Base-by-base conservation (phyloP, 2,888 invertebrate species). In the Noctua comes region DNA sequence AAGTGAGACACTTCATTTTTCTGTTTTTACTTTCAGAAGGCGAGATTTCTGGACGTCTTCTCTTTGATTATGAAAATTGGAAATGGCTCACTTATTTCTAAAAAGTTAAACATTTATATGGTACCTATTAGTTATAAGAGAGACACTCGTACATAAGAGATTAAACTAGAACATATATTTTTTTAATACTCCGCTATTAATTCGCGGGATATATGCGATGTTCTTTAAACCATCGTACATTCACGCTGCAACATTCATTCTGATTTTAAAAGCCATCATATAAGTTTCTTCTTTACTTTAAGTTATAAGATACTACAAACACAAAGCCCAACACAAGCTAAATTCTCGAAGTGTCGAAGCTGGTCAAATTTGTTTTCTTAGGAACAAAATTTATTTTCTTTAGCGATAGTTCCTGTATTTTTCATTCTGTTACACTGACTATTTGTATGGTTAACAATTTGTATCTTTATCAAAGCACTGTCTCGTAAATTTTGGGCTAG, bases 41-140 rank as follows among this genome's bases (percentile, higher is more conserved):
- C 6, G 21, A 13, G 16, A 27, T 1, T 51, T 7, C 18, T 5
- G 27, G 18, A 7, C 27, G 13, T 16, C 18, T 13, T 57, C 3
- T 16, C 11, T 16, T 54, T 36, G n/a, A 69, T 69, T 10, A 21
- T 59, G 10, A 16, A n/a, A 31, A 77, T 43, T 40, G 7, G 6
- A 18, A 51, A 46, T 65, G n/a, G 18, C n/a, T 31, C 16, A 36
- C 24, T 40, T 48, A 62, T 79, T 51, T 68, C 51, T n/a, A 62
- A 62, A 27, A 62, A 21, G 27, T 57, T n/a, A 54, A 54, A 54
- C 10, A 54, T 4, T 24, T 54, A 11, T 11, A 24, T 54, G 10
- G 24, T 43, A 57, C 13, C n/a, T 16, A 8, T 31, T 31, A 18
- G 18, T 62, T 62, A 62, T 31, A 18, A 62, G 18, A 31, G 27